A percentile compares a stretch with the other conserved stretches of the same genome.
These are phyloP conservation scores for Alviniconcha strummeri DNA, from an alignment of 2,888 invertebrate genomes.

Conservation along the genomic window DNA sequence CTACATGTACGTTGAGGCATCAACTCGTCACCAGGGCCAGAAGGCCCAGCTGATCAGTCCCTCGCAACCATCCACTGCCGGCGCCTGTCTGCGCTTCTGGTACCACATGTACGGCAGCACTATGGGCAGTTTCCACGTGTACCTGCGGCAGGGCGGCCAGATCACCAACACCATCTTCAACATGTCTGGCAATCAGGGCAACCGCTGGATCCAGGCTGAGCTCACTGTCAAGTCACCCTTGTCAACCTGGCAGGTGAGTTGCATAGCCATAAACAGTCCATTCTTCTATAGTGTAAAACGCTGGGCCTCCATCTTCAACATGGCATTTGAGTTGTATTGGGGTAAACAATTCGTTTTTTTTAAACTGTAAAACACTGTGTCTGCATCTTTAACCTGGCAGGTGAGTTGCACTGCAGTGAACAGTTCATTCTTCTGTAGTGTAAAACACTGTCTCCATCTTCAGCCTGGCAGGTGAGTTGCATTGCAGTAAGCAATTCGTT, in stretches of 20 bases:
- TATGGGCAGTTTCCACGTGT: conserved; percentile 59
- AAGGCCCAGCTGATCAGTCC: conserved; percentile 44
- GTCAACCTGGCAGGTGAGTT: conserved; percentile 57
- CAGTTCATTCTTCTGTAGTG: too few species aligned
- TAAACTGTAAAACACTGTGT: too few species aligned
- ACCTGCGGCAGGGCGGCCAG: conserved; percentile 32
- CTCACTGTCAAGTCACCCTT: conserved; percentile 50
- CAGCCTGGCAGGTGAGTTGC: too few species aligned
- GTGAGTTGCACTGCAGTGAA: too few species aligned
- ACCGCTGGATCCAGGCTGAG: conserved; percentile 60
- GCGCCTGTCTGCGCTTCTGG: conserved; percentile 67
- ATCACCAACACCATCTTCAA: conserved; percentile 42
- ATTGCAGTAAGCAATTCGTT: too few species aligned
- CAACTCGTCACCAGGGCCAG: conserved; percentile 48
- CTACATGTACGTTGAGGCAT: conserved; percentile 66
- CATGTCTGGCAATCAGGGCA: conserved; percentile 56
- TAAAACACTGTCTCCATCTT: too few species aligned
- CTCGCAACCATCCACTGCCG: conserved; percentile 45
- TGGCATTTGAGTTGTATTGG: too few species aligned
- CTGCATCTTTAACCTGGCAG: too few species aligned
- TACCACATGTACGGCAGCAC: conserved; percentile 66
- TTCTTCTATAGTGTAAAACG: too few species aligned
- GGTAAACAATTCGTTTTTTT: too few species aligned
- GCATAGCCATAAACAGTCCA: too few species aligned
- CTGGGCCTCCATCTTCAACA: too few species aligned